Evolutionary conservation across 2,797 vertebrate species (phyloP).

Genomic region (Spinus pinus): DNA sequence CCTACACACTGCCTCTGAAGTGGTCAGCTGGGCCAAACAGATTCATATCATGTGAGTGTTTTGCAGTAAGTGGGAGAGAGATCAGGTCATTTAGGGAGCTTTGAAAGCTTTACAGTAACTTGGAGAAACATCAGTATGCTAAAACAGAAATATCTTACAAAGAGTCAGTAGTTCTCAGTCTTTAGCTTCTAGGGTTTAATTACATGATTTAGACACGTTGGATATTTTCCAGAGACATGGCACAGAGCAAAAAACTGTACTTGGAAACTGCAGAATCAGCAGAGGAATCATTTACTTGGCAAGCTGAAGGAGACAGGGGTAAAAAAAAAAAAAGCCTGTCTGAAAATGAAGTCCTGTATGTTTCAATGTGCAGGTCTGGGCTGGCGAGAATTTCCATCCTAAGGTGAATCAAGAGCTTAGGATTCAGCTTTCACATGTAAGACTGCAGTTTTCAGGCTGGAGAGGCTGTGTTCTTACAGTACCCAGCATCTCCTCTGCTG

Average conservation of each 20-base stretch:
- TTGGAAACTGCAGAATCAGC: constrained; percentile 58
- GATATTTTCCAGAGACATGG: constrained; percentile 26
- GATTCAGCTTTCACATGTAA: background rate
- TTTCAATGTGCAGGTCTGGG: constrained; percentile 36
- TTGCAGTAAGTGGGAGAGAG: constrained; percentile 5
- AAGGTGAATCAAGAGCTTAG: background rate
- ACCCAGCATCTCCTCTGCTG: background rate
- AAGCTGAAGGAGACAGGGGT: background rate
- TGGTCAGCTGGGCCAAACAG: constrained; percentile 18
- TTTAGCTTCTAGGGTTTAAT: constrained; percentile 21
- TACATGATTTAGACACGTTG: constrained; percentile 2
- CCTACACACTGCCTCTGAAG: constrained; percentile 40
- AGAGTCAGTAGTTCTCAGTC: background rate
- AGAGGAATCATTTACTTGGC: constrained; percentile 38
- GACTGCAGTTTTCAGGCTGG: background rate
- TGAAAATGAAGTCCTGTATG: constrained; percentile 48
- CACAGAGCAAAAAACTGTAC: background rate
- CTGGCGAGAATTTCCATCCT: constrained; percentile 9
- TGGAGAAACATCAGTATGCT: background rate
- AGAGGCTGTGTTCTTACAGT: background rate
- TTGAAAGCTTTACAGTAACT: constrained; percentile 14
- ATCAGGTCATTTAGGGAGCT: constrained; percentile 23
- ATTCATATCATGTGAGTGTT: background rate
- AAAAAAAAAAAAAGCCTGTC: background rate
- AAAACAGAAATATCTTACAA: background rate